These are phyloP conservation scores for Rhagoletis zephyria DNA, from an alignment of 1,140 invertebrate species.

Conservation along the genomic window DNA sequence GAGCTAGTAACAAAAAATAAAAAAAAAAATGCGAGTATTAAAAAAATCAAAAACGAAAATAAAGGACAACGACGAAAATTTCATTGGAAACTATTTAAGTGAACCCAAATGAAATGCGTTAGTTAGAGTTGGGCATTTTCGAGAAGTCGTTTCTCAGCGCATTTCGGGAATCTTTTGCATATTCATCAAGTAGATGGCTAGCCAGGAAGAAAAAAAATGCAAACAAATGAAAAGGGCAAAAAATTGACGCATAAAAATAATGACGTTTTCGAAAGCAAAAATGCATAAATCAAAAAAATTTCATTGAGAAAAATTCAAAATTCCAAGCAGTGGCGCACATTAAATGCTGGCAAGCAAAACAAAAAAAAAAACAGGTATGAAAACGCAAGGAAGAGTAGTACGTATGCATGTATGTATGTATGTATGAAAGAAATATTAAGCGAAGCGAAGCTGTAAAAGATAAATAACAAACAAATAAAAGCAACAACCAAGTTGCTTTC, in stretches of 20 bases:
- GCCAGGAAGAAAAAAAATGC: not conserved
- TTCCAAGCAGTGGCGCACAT: conserved; percentile 56
- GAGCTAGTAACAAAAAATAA: not conserved
- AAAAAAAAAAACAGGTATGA: conserved; percentile 20
- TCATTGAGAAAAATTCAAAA: conserved; percentile 69
- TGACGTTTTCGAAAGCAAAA: conserved; percentile 59
- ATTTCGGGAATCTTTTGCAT: conserved; percentile 21
- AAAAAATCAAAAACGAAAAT: conserved; percentile 48
- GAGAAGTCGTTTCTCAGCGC: conserved; percentile 34
- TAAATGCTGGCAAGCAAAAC: conserved; percentile 34
- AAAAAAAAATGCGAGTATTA: not conserved
- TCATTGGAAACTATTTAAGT: conserved; percentile 71
- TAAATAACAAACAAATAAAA: conserved; percentile 46
- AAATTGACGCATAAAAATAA: conserved; percentile 42
- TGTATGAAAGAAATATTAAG: not conserved
- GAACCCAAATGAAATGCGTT: conserved; percentile 8
- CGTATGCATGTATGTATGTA: not conserved
- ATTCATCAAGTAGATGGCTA: conserved; percentile 1
- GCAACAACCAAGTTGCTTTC: not conserved
- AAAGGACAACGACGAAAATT: conserved; percentile 60
- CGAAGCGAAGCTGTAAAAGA: conserved; percentile 55
- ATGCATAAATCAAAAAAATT: conserved; percentile 70
- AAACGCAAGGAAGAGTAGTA: not conserved
- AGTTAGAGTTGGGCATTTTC: not conserved
- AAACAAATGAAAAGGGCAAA: conserved; percentile 53